Percentiles rank a stretch among this genome's conserved stretches.
phyloP scores from a whole-genome alignment of 2,797 vertebrate genomes.

The Periophthalmus magnuspinnatus region DNA sequence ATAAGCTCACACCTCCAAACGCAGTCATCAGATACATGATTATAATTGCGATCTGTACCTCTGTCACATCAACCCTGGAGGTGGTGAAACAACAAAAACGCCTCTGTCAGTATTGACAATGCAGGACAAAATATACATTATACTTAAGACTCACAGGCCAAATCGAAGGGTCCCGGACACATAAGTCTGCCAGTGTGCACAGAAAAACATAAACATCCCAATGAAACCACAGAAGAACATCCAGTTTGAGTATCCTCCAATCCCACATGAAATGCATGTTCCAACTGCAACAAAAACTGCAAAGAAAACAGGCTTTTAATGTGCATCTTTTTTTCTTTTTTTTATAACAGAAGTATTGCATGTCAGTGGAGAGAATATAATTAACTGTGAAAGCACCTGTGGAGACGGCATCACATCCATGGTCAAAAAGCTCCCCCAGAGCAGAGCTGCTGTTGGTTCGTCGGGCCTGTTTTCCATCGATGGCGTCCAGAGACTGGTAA shows the following conservation, averaged over 20 bases:
- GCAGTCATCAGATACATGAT: constrained; percentile 87
- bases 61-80: constrained; percentile 91
- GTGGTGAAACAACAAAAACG: constrained; percentile 1
- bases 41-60: constrained; percentile 90
- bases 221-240: constrained; percentile 95
- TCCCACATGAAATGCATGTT: constrained; percentile 86
- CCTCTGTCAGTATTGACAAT: not conserved
- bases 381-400: constrained; percentile 81
- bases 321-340: not conserved
- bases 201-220: constrained; percentile 98
- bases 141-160: constrained; percentile 85
- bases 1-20: constrained; percentile 84
- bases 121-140: not conserved
- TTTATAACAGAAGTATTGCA: not conserved
- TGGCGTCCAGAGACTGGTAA: constrained; percentile 97
- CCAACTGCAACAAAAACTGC: constrained; percentile 93
- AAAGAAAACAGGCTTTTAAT: constrained; percentile 1
- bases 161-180: constrained; percentile 94
- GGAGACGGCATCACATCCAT: constrained; percentile 95
- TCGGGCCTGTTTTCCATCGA: constrained; percentile 97
- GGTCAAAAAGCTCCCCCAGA: constrained; percentile 96
- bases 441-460: constrained; percentile 94
- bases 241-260: constrained; percentile 87
- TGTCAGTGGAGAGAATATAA: too few relatives aligned
- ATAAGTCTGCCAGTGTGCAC: constrained; percentile 98